A percentile compares a stretch with the other conserved stretches of the same genome.
Evolutionary conservation across 2,113 vertebrate species (phyloP).

Genomic region (Oryzias melastigma): DNA sequence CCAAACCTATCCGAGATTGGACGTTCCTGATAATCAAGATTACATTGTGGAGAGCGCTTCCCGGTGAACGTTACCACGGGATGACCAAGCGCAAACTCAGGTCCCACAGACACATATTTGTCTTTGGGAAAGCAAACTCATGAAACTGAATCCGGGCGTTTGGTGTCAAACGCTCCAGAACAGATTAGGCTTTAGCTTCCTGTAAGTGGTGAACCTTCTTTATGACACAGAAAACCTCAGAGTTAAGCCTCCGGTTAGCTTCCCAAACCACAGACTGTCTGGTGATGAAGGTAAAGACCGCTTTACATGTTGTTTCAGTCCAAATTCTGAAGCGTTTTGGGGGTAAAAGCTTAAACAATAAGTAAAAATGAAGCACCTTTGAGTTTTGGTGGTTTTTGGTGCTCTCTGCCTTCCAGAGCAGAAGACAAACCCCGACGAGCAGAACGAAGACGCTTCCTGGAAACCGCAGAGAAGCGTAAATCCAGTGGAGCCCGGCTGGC

Average conservation of each 20-base stretch:
- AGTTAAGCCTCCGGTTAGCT: neutral
- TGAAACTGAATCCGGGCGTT: no score
- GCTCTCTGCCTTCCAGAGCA: neutral
- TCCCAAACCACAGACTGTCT: no score
- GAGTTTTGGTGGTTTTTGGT: neutral
- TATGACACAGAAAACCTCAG: neutral
- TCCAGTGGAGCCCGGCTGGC: slow-evolving; percentile 64
- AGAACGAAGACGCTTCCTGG: neutral
- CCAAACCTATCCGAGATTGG: no score
- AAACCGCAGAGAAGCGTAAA: slow-evolving; percentile 38
- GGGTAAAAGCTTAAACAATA: no score
- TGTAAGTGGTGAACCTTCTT: neutral
- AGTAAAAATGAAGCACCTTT: neutral
- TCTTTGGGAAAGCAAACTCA: no score
- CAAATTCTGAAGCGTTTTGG: no score
- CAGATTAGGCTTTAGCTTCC: neutral
- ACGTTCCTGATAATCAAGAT: neutral
- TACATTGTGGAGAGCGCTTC: neutral
- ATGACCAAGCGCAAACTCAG: neutral
- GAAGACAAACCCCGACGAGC: neutral
- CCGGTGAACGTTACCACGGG: neutral
- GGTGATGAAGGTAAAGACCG: no score
- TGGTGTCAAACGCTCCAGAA: neutral
- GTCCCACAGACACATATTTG: no score
- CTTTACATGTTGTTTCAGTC: no score